Percentiles rank a stretch among this genome's conserved stretches.
These are phyloP conservation scores for Actinostola sp. DNA, from an alignment of 92 coral and sea anemone species.

Conservation along the genomic window DNA sequence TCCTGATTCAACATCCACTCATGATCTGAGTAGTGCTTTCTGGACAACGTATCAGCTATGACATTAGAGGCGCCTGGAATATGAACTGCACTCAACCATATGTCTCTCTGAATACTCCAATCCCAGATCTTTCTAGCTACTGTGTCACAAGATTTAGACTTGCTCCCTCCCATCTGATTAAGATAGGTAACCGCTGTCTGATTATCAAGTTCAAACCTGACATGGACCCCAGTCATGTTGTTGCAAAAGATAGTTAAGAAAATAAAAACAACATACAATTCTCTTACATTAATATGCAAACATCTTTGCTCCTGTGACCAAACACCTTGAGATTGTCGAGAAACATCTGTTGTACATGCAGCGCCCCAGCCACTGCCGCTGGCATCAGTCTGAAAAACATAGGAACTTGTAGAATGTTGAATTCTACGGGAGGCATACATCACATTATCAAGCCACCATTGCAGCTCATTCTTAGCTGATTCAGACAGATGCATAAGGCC, in stretches of 20 bases:
- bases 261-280: conserved; percentile 40
- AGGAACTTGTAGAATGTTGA: background rate
- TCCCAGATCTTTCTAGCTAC: conserved; percentile 39
- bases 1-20: conserved; percentile 21
- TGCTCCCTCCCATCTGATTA: conserved; percentile 44
- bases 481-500: conserved; percentile 10
- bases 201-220: conserved; percentile 34
- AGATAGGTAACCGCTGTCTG: conserved; percentile 26
- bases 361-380: conserved; percentile 61
- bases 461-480: conserved; percentile 17
- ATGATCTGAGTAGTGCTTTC: conserved; percentile 13
- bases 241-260: conserved; percentile 28
- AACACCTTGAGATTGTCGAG: conserved; percentile 37
- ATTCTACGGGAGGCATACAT: background rate
- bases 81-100: conserved; percentile 9
- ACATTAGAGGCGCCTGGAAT: conserved; percentile 29
- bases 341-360: conserved; percentile 17
- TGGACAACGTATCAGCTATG: conserved; percentile 16
- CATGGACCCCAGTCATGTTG: conserved; percentile 6
- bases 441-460: conserved; percentile 28
- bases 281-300: conserved; percentile 49
- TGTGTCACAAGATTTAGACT: conserved; percentile 27
- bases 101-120: conserved; percentile 22
- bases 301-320: conserved; percentile 34
- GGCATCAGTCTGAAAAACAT: conserved; percentile 50